A percentile compares a stretch with the other conserved stretches of the same genome.
phyloP scores from a whole-genome alignment of 2,888 invertebrate genomes.

The Parasteatoda lunata region DNA sequence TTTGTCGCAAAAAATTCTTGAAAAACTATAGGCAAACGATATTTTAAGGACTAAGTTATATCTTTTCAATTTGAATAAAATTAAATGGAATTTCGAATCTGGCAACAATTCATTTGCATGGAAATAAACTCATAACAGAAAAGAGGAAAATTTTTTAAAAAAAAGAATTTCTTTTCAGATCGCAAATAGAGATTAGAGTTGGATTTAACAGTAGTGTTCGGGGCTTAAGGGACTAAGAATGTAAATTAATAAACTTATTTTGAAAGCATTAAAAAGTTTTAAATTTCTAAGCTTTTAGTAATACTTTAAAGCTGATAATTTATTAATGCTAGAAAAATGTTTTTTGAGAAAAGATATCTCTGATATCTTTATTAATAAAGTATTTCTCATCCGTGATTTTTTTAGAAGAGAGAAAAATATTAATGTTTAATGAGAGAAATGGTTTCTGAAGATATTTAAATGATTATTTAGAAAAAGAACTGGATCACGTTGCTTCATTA shows the following conservation, averaged over 20 bases:
- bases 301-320: too few species aligned
- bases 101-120: constrained; percentile 48
- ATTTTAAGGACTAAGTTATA: constrained; percentile 35
- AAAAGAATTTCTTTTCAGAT: constrained; percentile 28
- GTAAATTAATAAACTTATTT: constrained; percentile 31
- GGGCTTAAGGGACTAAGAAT: constrained; percentile 14
- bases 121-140: constrained; percentile 44
- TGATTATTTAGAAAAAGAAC: too few species aligned
- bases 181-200: constrained; percentile 23
- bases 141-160: not conserved
- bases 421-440: too few species aligned
- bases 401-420: too few species aligned
- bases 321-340: too few species aligned
- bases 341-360: too few species aligned
- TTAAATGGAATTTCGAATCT: constrained; percentile 48
- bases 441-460: too few species aligned
- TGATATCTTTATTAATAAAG: too few species aligned
- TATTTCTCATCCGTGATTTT: too few species aligned
- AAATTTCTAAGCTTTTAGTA: too few species aligned
- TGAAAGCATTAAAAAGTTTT: not conserved
- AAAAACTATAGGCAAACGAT: constrained; percentile 29
- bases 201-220: constrained; percentile 12
- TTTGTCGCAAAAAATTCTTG: not conserved
- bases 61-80: constrained; percentile 57
- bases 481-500: too few species aligned